Base-by-base conservation (phyloP, 1,140 invertebrate species). In the Amyelois transitella region DNA sequence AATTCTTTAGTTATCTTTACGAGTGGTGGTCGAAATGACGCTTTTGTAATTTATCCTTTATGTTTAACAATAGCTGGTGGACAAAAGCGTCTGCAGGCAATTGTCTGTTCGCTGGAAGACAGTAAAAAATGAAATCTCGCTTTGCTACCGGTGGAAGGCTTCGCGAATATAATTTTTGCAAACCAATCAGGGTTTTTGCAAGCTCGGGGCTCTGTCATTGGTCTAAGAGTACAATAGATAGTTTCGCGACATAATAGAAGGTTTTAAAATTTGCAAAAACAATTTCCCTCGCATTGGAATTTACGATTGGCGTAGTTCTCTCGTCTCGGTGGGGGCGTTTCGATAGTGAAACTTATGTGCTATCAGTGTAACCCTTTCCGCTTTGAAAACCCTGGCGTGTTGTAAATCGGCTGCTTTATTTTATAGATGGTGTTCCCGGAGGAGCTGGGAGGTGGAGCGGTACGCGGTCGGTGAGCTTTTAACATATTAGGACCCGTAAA, bases 341-440 rank as follows among this genome's bases (percentile, higher is more conserved):
- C 48, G 64, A 62, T 69, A 57, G 64, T 62, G 61, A 49, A 59
- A 69, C 66, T 68, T 73, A 72, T 67, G 60, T 73, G 64, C 66
- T 78, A 78, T 81, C 73, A 76, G 69, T 78, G 75, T 74, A 66
- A 70, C 64, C 69, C 73, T 80, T 73, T 77, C 69, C 61, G 59
- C 55, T 60, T 73, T 77, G 69, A 72, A 81, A 66, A 77, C 72
- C 73, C 72, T 61, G 59, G 74, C 69, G 74, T 75, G 73, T 80
- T 79, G 70, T 88, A 84, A 87, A 86, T 85, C 72, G 75, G 73
- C 77, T 86, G 79, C 63, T 88, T 87, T 88, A 86, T 89, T 88
- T 88, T 88, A 83, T 87, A 88, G 86, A 64, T 72, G 75, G 69
- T 62, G 76, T 47, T 78, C 74, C 74, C 75, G 6, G 61, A 66